These are phyloP conservation scores for Ephydatia muelleri DNA, from an alignment of 37 sponge, comb jelly and placozoan species.

Conservation along the genomic window DNA sequence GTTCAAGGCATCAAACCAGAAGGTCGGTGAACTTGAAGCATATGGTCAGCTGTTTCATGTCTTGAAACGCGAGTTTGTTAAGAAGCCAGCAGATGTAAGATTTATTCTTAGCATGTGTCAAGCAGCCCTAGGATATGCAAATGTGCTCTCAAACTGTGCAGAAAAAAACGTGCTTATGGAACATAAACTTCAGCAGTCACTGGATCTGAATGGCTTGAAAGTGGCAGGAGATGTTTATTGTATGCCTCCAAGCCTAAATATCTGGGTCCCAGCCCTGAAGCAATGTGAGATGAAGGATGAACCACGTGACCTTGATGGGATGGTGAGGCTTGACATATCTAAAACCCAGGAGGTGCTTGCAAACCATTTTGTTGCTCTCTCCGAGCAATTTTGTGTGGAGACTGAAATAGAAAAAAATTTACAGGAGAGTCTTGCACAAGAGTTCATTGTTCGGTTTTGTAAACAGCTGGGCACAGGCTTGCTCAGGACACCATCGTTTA, in stretches of 20 bases:
- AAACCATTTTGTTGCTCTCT: neutral
- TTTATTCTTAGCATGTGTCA: constrained; percentile 27
- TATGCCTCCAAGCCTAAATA: constrained; percentile 3
- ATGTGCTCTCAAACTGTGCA: no score
- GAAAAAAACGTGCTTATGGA: neutral
- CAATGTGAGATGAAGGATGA: constrained; percentile 8
- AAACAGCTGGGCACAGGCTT: no score
- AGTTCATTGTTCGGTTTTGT: constrained; percentile 14
- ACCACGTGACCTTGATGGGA: constrained; percentile 34
- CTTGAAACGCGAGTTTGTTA: no score
- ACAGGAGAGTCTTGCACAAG: neutral
- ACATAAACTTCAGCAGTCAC: constrained; percentile 30
- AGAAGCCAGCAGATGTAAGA: neutral
- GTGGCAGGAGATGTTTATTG: constrained; percentile 17
- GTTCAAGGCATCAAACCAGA: constrained; percentile 11
- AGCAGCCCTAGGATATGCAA: neutral
- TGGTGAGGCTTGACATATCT: constrained; percentile 18
- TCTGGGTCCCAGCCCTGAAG: constrained; percentile 19
- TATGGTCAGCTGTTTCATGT: constrained; percentile 20
- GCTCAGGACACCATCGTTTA: no score
- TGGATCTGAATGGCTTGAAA: constrained; percentile 30
- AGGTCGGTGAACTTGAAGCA: constrained; percentile 42
- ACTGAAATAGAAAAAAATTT: constrained; percentile 6
- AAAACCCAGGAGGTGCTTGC: constrained; percentile 18
- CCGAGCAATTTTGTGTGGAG: constrained; percentile 1